Conservation (phyloP, 2,797 vertebrate species). For the Sebastolobus altivelis region DNA sequence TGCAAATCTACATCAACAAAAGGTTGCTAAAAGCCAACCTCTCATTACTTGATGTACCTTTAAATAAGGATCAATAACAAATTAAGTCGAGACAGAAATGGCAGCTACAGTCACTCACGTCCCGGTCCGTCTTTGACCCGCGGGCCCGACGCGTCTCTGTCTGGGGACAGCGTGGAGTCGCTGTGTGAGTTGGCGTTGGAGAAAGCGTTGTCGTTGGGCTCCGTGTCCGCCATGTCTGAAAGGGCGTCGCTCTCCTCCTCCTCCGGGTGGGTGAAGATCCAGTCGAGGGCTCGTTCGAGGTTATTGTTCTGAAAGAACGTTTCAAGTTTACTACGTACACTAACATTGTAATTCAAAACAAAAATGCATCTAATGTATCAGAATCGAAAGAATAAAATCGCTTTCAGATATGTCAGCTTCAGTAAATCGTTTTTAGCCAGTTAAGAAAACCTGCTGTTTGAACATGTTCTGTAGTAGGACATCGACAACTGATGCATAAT, state of each 20-base stretch:
- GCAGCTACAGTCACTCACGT: constrained; percentile 85
- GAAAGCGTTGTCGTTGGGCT: constrained; percentile 89
- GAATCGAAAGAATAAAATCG: neutral
- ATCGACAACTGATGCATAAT: neutral
- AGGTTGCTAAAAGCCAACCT: neutral
- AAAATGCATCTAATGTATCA: neutral
- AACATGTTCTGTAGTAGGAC: neutral
- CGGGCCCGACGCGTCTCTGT: constrained; percentile 89
- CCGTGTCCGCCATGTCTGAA: constrained; percentile 87
- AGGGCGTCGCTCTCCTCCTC: constrained; percentile 89
- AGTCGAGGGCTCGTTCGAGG: constrained; percentile 95
- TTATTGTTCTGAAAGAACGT: constrained; percentile 90
- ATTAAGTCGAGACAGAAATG: neutral
- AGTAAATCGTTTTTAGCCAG: neutral
- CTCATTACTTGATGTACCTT: neutral
- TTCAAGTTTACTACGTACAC: neutral
- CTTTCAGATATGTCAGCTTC: neutral
- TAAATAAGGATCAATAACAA: neutral
- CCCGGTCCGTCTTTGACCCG: constrained; percentile 95
- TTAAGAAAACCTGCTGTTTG: neutral
- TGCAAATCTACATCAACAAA: neutral
- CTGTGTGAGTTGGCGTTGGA: constrained; percentile 88
- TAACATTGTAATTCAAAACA: neutral
- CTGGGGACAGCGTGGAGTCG: constrained; percentile 89
- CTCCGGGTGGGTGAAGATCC: constrained; percentile 97